These are phyloP conservation scores for Agelastica alni DNA, from an alignment of 2,888 invertebrate genomes.

Conservation along the genomic window DNA sequence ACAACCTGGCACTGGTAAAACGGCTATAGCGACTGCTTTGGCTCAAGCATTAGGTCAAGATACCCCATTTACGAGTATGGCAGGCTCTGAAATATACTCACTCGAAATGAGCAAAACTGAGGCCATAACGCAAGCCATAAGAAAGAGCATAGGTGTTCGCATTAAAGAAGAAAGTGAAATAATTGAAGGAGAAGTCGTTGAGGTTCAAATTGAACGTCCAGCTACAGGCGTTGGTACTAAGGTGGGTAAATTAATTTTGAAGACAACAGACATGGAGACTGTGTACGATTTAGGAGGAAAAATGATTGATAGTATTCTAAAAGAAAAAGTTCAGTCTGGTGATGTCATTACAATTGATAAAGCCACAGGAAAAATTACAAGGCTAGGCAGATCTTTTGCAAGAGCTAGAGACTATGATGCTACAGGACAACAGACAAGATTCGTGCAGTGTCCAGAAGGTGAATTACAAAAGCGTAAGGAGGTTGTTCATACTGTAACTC, in stretches of 20 bases:
- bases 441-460: conserved; percentile 98
- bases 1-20: conserved; percentile 94
- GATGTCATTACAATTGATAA: conserved; percentile 99
- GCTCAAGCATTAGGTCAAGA: conserved; percentile 91
- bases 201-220: conserved; percentile 94
- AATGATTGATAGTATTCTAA: conserved; percentile 95
- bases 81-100: conserved; percentile 98
- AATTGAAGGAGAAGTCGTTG: conserved; percentile 98
- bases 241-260: conserved; percentile 92
- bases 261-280: conserved; percentile 99
- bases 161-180: conserved; percentile 91
- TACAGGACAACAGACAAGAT: conserved; percentile 79
- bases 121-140: conserved; percentile 93
- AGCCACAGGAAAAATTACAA: conserved; percentile 73
- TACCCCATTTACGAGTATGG: conserved; percentile 98
- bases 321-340: conserved; percentile 94
- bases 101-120: conserved; percentile 99
- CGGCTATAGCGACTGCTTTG: conserved; percentile 97
- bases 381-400: conserved; percentile 91
- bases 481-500: conserved; percentile 94
- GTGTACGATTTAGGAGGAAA: conserved; percentile 97
- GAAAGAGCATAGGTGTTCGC: conserved; percentile 96
- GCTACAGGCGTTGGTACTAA: conserved; percentile 87
- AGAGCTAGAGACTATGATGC: conserved; percentile 98
- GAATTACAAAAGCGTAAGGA: conserved; percentile 98